Evolutionary conservation across 2,888 invertebrate species (phyloP), one percentile per base, ranked within the genome.

Genomic region (Parapristionchus giblindavisi): DNA sequence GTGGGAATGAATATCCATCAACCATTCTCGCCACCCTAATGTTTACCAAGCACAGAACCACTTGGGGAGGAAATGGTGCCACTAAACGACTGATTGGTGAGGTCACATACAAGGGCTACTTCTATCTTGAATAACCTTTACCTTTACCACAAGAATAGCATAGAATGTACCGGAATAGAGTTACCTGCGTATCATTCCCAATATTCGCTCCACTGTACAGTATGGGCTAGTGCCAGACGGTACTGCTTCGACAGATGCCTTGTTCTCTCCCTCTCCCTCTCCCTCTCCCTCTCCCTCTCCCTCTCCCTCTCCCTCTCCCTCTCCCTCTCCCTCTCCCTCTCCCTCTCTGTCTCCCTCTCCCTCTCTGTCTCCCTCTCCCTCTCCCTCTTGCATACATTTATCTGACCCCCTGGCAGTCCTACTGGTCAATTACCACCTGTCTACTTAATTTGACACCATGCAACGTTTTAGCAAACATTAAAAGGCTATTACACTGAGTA

Each of bases 211-310:
- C n/a, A n/a, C n/a, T n/a, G n/a, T n/a, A n/a, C n/a, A n/a, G n/a
- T n/a, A n/a, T n/a, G n/a, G n/a, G n/a, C n/a, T 36, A n/a, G 36
- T 34, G 17, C 17, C 8, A 43, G 17, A 43, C 17, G 43, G 43
- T 8, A 43, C 43, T 40, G 27, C 17, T 11, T 17, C 27, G 17
- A 21, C 17, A 17, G n/a, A 34, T 17, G 27, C 61, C 32, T 24
- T 32, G 36, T 24, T 48, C 52, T 5, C n/a, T 60, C 27, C 32
- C 63, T 29, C 40, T 48, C 24, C 58, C 72, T 36, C 72, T 36
- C 58, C 72, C 48, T 43, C 63, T 43, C 61, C 61, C 40, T 61
- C 36, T 43, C 63, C 24, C 29, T 63, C 38, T 43, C 38, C 21
- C n/a, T 63, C 38, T 27, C 21, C 27, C 38, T 36, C 8, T n/a